These are phyloP conservation scores for Stenodema calcarata DNA, from an alignment of 2,888 invertebrate species.

Conservation along the genomic window DNA sequence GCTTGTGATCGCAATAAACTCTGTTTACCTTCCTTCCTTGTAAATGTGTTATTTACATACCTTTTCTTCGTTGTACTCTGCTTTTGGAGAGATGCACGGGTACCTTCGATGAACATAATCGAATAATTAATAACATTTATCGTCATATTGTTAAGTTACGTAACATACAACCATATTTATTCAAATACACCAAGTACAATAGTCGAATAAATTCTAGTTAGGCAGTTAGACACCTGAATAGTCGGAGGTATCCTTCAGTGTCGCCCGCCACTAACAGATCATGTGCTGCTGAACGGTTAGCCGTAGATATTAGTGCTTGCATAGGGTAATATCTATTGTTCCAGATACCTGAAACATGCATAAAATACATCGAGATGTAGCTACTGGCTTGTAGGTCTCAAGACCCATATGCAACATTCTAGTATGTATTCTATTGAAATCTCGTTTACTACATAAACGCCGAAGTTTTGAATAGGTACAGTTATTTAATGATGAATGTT, in stretches of 20 bases:
- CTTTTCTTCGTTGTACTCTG: constrained; percentile 87
- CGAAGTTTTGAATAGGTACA: too few species aligned
- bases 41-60: neutral
- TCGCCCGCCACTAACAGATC: constrained; percentile 86
- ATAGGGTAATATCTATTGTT: constrained; percentile 87
- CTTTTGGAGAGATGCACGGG: constrained; percentile 84
- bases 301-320: constrained; percentile 81
- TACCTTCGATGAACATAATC: constrained; percentile 66
- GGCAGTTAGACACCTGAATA: constrained; percentile 71
- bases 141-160: too few species aligned
- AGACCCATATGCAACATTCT: too few species aligned
- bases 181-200: too few species aligned
- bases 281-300: constrained; percentile 81
- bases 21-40: too few species aligned
- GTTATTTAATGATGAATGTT: too few species aligned
- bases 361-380: too few species aligned
- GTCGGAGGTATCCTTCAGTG: constrained; percentile 84
- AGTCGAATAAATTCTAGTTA: neutral
- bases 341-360: constrained; percentile 79
- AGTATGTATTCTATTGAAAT: too few species aligned
- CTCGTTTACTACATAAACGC: too few species aligned
- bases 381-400: too few species aligned
- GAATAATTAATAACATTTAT: neutral
- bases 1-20: too few species aligned
- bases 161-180: neutral